Conservation (phyloP, 92 coral and sea anemone species). For the Epizoanthus illoricatus region DNA sequence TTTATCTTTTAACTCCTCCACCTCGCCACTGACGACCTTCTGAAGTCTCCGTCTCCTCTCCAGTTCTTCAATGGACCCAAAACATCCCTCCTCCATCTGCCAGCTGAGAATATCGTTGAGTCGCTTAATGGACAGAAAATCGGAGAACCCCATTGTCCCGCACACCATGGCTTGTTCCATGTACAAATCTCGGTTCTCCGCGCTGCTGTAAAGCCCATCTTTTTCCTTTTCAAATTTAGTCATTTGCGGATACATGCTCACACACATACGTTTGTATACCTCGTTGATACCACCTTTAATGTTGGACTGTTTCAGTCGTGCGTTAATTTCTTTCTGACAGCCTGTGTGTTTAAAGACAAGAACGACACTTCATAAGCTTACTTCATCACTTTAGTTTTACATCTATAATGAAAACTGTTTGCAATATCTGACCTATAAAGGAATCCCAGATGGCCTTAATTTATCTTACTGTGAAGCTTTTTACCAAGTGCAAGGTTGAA, state of each 20-base stretch:
- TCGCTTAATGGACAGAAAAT: slow-evolving; percentile 61
- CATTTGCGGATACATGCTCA: slow-evolving; percentile 88
- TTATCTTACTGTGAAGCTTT: too few relatives aligned
- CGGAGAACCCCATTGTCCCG: slow-evolving; percentile 72
- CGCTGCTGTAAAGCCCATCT: neutral
- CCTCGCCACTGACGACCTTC: neutral
- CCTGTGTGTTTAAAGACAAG: slow-evolving; percentile 45
- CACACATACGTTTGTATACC: slow-evolving; percentile 77
- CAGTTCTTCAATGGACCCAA: slow-evolving; percentile 45
- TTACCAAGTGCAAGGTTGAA: too few relatives aligned
- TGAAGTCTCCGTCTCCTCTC: slow-evolving; percentile 2
- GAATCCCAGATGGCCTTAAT: too few relatives aligned
- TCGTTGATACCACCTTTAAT: slow-evolving; percentile 55
- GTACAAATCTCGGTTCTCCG: slow-evolving; percentile 60
- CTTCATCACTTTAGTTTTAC: too few relatives aligned
- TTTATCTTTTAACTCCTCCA: neutral
- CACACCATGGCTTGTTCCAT: slow-evolving; percentile 96
- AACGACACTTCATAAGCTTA: too few relatives aligned
- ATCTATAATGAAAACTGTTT: too few relatives aligned
- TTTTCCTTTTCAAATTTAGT: slow-evolving; percentile 50
- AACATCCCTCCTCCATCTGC: slow-evolving; percentile 80
- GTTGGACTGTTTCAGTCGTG: slow-evolving; percentile 48
- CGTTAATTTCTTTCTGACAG: slow-evolving; percentile 56
- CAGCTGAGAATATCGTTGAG: slow-evolving; percentile 60
- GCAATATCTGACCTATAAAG: too few relatives aligned